Percentiles rank a stretch among this genome's conserved stretches.
These are phyloP conservation scores for Acomys russatus DNA, from an alignment of 2,797 vertebrate genomes.

Conservation along the genomic window DNA sequence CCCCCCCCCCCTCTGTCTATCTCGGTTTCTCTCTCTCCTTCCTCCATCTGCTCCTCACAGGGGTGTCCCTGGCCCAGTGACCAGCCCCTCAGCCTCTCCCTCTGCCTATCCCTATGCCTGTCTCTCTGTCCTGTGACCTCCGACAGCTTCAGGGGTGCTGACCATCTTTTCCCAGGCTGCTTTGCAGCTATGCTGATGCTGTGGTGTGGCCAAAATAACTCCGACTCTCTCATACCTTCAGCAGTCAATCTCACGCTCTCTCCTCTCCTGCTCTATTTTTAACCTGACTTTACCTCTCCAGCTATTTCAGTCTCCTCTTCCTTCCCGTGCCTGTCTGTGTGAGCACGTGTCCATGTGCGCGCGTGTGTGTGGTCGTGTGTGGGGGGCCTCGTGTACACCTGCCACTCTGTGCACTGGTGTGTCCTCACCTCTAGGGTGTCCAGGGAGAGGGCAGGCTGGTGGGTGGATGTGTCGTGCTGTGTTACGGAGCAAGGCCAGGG, in stretches of 20 bases:
- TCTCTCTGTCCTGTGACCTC: conserved; percentile 78
- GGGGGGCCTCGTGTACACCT: background rate
- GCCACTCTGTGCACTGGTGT: background rate
- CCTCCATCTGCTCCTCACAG: conserved; percentile 83
- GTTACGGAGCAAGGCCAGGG: background rate
- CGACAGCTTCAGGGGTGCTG: conserved; percentile 61
- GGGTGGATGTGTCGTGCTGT: accelerated
- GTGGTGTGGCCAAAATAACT: conserved; percentile 81
- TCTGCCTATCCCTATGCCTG: conserved; percentile 78
- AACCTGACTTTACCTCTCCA: conserved; percentile 88
- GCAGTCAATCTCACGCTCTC: conserved; percentile 72
- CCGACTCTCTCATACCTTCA: conserved; percentile 75
- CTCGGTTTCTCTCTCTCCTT: conserved; percentile 79
- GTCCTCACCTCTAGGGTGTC: background rate
- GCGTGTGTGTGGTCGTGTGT: background rate
- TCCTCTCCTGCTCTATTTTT: conserved; percentile 82
- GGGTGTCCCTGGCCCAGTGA: conserved; percentile 84
- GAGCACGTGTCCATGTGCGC: conserved; percentile 27
- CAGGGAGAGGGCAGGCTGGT: background rate
- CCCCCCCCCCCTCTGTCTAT: conserved; percentile 77
- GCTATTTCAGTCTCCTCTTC: conserved; percentile 84
- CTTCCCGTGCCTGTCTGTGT: conserved; percentile 73
- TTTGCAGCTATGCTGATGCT: conserved; percentile 78
- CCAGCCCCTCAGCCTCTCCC: conserved; percentile 82
- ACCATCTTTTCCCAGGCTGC: conserved; percentile 81